phyloP scores from a whole-genome alignment of 2,797 vertebrate genomes.

The Podargus strigoides region DNA sequence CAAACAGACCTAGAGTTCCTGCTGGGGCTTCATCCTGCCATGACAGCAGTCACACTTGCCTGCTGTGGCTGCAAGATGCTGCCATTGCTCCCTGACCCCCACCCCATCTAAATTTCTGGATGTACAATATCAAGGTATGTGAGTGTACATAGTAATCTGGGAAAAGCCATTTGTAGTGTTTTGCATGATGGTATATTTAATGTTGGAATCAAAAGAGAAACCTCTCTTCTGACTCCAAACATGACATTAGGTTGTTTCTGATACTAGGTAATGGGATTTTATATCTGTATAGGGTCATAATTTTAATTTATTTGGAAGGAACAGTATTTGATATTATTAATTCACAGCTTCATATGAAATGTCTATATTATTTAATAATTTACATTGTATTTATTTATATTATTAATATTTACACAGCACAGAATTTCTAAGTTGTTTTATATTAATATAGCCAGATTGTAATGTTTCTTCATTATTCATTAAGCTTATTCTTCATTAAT shows the following conservation, averaged over 20 bases:
- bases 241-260: background rate
- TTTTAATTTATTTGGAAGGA: background rate
- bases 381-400: background rate
- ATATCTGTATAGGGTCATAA: background rate
- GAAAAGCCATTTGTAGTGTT: background rate
- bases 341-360: background rate
- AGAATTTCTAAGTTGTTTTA: background rate
- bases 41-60: accelerated
- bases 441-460: background rate
- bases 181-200: background rate
- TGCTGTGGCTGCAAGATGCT: background rate
- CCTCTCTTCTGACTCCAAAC: background rate
- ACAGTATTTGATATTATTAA: background rate
- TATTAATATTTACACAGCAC: background rate
- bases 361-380: background rate
- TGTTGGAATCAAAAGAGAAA: background rate
- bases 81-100: no score
- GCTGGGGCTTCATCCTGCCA: background rate
- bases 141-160: background rate
- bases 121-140: background rate
- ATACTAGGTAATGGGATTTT: background rate
- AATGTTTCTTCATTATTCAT: background rate
- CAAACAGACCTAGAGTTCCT: background rate
- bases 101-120: background rate
- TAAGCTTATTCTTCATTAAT: background rate